Evolutionary conservation across 2,797 vertebrate species (phyloP).

Genomic region (Poecile montanus): DNA sequence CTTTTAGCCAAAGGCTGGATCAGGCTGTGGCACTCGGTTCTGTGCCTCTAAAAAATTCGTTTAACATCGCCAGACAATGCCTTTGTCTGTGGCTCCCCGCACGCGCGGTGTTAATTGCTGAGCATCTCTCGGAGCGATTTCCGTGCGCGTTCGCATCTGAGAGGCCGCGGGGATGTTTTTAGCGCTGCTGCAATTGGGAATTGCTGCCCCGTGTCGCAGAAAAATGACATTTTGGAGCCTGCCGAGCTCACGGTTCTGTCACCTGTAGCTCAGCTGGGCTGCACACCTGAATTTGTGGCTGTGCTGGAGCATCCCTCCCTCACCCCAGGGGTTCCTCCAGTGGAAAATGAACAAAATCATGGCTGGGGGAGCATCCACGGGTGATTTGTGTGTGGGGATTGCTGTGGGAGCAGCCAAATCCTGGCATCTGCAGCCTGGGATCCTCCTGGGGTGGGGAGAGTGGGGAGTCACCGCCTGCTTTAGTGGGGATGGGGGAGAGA

Average conservation of each 20-base stretch:
- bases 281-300: neutral
- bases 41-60: neutral
- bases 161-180: neutral
- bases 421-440: accelerated
- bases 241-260: neutral
- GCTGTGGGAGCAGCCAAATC: neutral
- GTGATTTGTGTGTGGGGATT: neutral
- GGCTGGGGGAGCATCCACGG: neutral
- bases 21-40: neutral
- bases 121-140: neutral
- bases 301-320: neutral
- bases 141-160: neutral
- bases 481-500: too few species aligned
- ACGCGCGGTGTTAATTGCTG: neutral
- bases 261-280: neutral
- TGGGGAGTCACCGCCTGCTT: accelerated
- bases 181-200: neutral
- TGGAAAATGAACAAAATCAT: neutral
- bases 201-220: accelerated
- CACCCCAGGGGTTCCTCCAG: neutral
- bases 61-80: neutral
- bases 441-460: neutral
- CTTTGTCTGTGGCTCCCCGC: neutral
- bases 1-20: neutral
- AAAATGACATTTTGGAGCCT: neutral